Percentiles rank a stretch among this genome's conserved stretches.
Conservation (phyloP, 2,113 vertebrate genomes). For the Scomber colias region DNA sequence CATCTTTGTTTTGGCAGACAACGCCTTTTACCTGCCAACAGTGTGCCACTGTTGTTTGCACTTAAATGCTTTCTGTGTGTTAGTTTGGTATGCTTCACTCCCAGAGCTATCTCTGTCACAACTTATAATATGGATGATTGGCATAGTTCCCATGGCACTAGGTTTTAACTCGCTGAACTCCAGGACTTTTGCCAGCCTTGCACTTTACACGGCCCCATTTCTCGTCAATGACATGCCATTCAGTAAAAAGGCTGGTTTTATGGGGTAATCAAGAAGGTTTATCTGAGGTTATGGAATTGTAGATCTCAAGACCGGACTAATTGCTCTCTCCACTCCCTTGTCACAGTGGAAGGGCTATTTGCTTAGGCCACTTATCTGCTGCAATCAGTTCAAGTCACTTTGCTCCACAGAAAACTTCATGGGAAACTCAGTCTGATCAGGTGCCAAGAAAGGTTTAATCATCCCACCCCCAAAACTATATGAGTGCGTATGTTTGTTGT, state of each 20-base stretch:
- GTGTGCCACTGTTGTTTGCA: constrained; percentile 33
- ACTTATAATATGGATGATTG: constrained; percentile 49
- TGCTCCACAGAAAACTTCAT: constrained; percentile 69
- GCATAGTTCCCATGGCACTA: constrained; percentile 46
- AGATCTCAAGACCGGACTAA: constrained; percentile 64
- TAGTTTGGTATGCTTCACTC: constrained; percentile 37
- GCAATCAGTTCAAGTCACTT: constrained; percentile 72
- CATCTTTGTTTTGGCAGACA: constrained; percentile 28
- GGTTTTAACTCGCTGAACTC: constrained; percentile 61
- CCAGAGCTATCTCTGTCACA: constrained; percentile 44
- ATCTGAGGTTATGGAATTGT: constrained; percentile 74
- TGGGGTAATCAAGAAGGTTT: constrained; percentile 72
- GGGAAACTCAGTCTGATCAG: constrained; percentile 72
- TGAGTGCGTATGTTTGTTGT: not conserved
- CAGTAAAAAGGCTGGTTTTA: constrained; percentile 72
- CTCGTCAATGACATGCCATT: constrained; percentile 63
- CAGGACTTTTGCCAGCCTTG: constrained; percentile 67
- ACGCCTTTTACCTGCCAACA: constrained; percentile 23
- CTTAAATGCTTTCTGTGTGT: constrained; percentile 12
- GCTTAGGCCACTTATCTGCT: constrained; percentile 67
- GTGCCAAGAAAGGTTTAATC: constrained; percentile 60
- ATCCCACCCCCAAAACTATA: constrained; percentile 42
- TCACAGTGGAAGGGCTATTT: constrained; percentile 68
- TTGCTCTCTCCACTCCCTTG: constrained; percentile 67
- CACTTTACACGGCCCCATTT: constrained; percentile 55